Conservation (phyloP, 2,797 vertebrate genomes). For the Hoplostethus atlanticus region DNA sequence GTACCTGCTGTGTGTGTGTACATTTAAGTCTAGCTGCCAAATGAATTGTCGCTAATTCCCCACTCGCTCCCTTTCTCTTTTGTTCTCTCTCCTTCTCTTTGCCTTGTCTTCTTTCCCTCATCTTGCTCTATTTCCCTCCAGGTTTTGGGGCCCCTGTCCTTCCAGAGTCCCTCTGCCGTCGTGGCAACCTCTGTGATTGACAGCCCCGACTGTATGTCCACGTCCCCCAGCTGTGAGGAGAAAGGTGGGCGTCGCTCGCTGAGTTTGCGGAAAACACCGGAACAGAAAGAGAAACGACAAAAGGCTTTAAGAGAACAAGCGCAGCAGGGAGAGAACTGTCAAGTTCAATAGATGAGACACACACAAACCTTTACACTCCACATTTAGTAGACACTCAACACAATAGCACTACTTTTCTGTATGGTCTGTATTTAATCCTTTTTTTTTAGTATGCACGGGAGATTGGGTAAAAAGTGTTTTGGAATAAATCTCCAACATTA, state of each 20-base stretch:
- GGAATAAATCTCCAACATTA: background rate
- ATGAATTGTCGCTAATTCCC: background rate
- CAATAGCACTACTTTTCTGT: no score
- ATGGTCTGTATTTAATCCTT: no score
- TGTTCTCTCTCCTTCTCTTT: background rate
- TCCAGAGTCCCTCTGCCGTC: conserved; percentile 63
- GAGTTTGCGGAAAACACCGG: conserved; percentile 51
- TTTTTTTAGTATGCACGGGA: background rate
- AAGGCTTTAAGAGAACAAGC: conserved; percentile 16
- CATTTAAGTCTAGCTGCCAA: background rate
- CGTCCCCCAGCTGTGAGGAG: conserved; percentile 28
- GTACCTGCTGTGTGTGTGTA: background rate
- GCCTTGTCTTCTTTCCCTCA: background rate
- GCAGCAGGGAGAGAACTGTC: conserved; percentile 85
- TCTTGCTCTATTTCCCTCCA: conserved; percentile 20
- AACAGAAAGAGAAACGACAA: conserved; percentile 62
- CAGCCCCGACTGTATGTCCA: conserved; percentile 35
- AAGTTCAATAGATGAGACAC: conserved; percentile 83
- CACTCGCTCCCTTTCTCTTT: background rate
- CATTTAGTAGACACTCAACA: background rate
- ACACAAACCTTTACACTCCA: background rate
- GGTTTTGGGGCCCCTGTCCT: conserved; percentile 52
- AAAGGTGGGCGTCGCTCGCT: conserved; percentile 29
- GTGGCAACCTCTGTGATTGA: conserved; percentile 56
- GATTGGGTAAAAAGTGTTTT: background rate